Conservation (phyloP, 1,140 invertebrate genomes). For the Chlorops oryzae region DNA sequence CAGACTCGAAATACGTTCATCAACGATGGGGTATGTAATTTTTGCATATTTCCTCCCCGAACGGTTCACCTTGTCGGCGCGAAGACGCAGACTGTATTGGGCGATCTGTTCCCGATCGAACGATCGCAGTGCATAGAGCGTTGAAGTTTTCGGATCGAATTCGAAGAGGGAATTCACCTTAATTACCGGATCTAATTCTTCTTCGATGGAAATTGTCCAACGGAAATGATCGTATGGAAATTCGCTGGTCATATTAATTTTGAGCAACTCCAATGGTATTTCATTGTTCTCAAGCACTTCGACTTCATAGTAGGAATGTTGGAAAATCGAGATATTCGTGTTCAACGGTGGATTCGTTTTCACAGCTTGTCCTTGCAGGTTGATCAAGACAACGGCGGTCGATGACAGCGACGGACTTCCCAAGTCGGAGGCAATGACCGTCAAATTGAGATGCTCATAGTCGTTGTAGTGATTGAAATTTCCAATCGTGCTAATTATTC, state of each 20-base stretch:
- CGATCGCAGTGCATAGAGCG: slow-evolving; percentile 60
- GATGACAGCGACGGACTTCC: slow-evolving; percentile 75
- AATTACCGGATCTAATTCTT: slow-evolving; percentile 18
- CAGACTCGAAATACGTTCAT: slow-evolving; percentile 61
- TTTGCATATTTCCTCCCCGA: slow-evolving; percentile 56
- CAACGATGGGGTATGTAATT: slow-evolving; percentile 66
- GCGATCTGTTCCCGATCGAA: slow-evolving; percentile 63
- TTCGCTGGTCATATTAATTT: slow-evolving; percentile 60
- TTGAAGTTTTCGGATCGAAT: slow-evolving; percentile 66
- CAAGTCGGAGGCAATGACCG: slow-evolving; percentile 74
- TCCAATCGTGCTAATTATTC: slow-evolving; percentile 66
- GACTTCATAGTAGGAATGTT: slow-evolving; percentile 69
- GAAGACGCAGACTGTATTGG: slow-evolving; percentile 60
- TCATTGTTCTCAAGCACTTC: slow-evolving; percentile 69
- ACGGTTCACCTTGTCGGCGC: slow-evolving; percentile 52
- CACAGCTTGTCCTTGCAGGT: slow-evolving; percentile 56
- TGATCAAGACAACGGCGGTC: slow-evolving; percentile 65
- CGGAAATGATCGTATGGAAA: slow-evolving; percentile 49
- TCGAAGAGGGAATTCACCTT: slow-evolving; percentile 52
- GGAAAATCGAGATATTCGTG: slow-evolving; percentile 52
- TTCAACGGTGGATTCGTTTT: slow-evolving; percentile 17
- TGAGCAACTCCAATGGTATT: slow-evolving; percentile 62
- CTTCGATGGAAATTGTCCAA: slow-evolving; percentile 38
- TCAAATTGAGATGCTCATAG: slow-evolving; percentile 57
- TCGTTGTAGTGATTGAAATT: slow-evolving; percentile 60